Base-by-base conservation (phyloP, 2,113 vertebrate species). In the Sylvicapra grimmia region DNA sequence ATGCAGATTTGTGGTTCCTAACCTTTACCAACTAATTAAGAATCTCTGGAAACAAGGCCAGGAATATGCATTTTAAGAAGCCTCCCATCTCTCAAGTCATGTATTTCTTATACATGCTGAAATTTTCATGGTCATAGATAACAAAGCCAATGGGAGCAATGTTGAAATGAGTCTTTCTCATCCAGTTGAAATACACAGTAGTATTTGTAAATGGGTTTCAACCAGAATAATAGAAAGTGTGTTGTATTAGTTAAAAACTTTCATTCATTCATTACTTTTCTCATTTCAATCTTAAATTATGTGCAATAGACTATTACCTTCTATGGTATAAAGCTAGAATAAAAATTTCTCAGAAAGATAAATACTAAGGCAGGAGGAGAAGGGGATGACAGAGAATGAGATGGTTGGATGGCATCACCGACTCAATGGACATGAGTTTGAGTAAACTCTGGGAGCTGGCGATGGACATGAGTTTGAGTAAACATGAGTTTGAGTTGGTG, bases 151-250 rank as follows among this genome's bases (percentile, higher is more conserved):
- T 7, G 3, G 51, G 44, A 59, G 72, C 11, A 72, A 31, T 72
- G 40, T 59, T 93, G 75, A 97, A 84, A 92, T 92, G 31, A 92
- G 15, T 40, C 56, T 21, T 25, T 75, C 33, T 93, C 10, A 40
- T 63, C 19, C 21, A 49, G 80, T 90, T 92, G 23, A 89, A 86
- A 97, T 59, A 29, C 33, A 68, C 13, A 44, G 27, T 58, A 84
- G n/a, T 47, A 63, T 95, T 90, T 96, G 36, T n/a, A 51, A 89
- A 86, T 87, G 27, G 36, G 18, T 96, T 90, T 92, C 29, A 89
- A 56, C 36, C 3, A 63, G 25, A 44, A 27, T 89, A 85, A 36
- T n/a, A 72, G 29, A 59, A 19, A 91, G 4, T 8, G 77, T 40
- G 23, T 56, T 95, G 33, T 80, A 13, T n/a, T 83, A n/a, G 2